Percentiles rank a stretch among this genome's conserved stretches.
Evolutionary conservation across 2,113 vertebrate genomes (phyloP).

Genomic region (Charadrius vociferus): DNA sequence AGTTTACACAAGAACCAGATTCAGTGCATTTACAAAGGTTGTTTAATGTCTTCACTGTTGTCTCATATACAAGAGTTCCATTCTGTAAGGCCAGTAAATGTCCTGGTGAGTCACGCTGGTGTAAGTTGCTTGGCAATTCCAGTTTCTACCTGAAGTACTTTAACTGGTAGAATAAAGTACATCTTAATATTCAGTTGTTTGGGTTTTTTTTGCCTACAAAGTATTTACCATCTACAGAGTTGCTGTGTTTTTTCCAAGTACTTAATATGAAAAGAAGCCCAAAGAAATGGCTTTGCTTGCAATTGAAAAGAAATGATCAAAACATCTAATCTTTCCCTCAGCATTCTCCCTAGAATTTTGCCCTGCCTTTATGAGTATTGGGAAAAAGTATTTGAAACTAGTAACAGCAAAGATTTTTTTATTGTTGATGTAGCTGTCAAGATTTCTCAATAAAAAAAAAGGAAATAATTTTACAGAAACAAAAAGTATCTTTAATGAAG

Average conservation of each 20-base stretch:
- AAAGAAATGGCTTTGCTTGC: not conserved
- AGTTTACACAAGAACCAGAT: not conserved
- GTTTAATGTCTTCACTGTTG: not conserved
- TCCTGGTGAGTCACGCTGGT: rapidly evolving
- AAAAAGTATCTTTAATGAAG: not conserved
- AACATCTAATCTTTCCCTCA: not conserved
- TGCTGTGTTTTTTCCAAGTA: not conserved
- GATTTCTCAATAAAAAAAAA: not conserved
- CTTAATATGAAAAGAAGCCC: not conserved
- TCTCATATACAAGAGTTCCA: rapidly evolving
- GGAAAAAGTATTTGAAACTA: not conserved
- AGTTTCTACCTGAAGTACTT: not conserved
- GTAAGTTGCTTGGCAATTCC: not conserved
- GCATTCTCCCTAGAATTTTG: not conserved
- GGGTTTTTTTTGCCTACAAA: not conserved
- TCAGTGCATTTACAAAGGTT: not conserved
- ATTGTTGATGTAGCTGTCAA: not conserved
- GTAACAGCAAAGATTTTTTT: not conserved
- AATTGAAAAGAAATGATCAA: not conserved
- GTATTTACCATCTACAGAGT: no score
- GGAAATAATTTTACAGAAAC: not conserved
- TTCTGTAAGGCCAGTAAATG: not conserved
- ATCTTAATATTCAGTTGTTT: not conserved
- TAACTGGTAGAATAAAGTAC: not conserved
- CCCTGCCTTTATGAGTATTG: not conserved